Conservation (phyloP, 2,888 invertebrate genomes). For the Orchestes rusci region DNA sequence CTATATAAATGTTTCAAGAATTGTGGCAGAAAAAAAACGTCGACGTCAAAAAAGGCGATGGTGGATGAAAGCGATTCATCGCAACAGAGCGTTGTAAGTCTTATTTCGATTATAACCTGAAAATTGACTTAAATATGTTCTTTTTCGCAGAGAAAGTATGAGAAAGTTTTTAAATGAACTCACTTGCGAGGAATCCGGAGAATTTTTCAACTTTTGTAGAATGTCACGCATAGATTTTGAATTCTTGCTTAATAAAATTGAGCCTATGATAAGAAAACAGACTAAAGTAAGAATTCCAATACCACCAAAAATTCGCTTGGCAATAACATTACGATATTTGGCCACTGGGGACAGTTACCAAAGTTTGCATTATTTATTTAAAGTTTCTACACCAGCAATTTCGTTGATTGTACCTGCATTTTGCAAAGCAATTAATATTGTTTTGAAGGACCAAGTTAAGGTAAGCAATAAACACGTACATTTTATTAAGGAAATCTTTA, state of each 20-base stretch:
- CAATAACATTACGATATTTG: constrained; percentile 13
- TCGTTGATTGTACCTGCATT: constrained; percentile 1
- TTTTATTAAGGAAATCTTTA: constrained; percentile 1
- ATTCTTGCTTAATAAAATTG: constrained; percentile 12
- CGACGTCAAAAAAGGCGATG: constrained; percentile 7
- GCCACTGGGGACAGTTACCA: constrained; percentile 12
- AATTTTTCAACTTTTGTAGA: constrained; percentile 7
- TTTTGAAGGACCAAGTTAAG: constrained; percentile 2
- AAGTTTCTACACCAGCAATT: constrained; percentile 11
- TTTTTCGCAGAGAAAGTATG: constrained; percentile 1
- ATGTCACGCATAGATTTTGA: constrained; percentile 6
- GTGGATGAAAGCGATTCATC: constrained; percentile 9
- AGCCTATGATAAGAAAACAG: constrained; percentile 11
- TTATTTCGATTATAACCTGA: constrained; percentile 2
- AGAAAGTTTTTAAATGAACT: constrained; percentile 3
- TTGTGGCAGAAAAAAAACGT: constrained; percentile 1
- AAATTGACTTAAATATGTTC: constrained; percentile 1
- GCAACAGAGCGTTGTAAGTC: constrained; percentile 5
- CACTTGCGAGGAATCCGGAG: constrained; percentile 11
- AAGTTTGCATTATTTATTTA: constrained; percentile 6
- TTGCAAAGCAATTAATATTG: constrained; percentile 3
- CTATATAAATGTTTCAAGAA: neutral
- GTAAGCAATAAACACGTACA: neutral
- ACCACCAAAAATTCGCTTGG: constrained; percentile 13
- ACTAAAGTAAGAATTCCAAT: constrained; percentile 12